Percentiles rank a stretch among this genome's conserved stretches.
These are phyloP conservation scores for Drosophila bunnanda DNA, from an alignment of 2,888 invertebrate species.

Conservation along the genomic window DNA sequence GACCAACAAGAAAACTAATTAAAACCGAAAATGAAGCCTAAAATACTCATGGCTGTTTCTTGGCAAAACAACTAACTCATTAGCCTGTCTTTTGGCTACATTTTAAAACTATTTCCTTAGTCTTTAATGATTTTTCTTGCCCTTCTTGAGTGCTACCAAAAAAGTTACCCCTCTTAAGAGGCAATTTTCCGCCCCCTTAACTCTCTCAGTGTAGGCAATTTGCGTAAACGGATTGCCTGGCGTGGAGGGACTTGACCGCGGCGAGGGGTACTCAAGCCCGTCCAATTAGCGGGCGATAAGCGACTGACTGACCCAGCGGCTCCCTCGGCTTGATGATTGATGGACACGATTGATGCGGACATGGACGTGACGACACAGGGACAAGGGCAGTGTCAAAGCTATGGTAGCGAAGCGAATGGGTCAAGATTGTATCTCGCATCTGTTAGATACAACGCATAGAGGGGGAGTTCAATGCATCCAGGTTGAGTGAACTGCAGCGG, in stretches of 20 bases:
- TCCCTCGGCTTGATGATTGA: slow-evolving; percentile 21
- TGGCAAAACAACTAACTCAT: not conserved
- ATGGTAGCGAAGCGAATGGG: slow-evolving; percentile 43
- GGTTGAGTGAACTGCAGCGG: slow-evolving; percentile 26
- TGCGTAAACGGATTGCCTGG: slow-evolving; percentile 53
- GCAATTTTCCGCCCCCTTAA: not conserved
- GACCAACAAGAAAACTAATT: not conserved
- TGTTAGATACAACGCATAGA: not conserved
- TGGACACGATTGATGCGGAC: slow-evolving; percentile 36
- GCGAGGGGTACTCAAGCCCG: slow-evolving; percentile 10
- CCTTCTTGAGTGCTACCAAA: not conserved
- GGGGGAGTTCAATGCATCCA: slow-evolving; percentile 31
- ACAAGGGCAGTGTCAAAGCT: slow-evolving; percentile 59
- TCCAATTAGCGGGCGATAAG: slow-evolving; percentile 57
- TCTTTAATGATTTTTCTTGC: not conserved
- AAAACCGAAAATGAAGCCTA: not conserved
- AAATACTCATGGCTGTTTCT: not conserved
- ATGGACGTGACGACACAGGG: slow-evolving; percentile 53
- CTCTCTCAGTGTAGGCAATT: slow-evolving; percentile 38
- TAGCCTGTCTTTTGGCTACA: not conserved
- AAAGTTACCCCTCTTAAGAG: not conserved
- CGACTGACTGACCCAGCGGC: slow-evolving; percentile 15
- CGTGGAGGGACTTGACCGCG: not conserved
- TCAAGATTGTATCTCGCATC: slow-evolving; percentile 15
- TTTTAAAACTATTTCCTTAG: not conserved